phyloP scores from a whole-genome alignment of 2,113 vertebrate species.

The Campylomormyrus tamandua region DNA sequence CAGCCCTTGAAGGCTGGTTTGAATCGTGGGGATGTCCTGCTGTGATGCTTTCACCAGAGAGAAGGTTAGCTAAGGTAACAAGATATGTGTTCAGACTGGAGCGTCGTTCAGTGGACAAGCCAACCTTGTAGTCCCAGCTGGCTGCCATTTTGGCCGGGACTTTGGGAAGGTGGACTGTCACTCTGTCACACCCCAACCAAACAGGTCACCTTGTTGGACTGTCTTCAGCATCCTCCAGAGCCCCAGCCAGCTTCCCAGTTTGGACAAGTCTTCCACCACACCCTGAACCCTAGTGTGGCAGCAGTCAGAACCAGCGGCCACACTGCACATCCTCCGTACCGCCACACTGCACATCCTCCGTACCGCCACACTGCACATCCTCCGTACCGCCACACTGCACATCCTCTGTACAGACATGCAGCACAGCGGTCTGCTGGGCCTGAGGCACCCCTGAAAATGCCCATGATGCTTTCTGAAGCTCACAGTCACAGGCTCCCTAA shows the following conservation, averaged over 20 bases:
- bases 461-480: not conserved
- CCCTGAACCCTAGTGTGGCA: not conserved
- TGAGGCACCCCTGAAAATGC: not conserved
- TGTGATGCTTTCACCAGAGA: not conserved
- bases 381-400: too few relatives aligned
- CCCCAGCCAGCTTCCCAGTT: not conserved
- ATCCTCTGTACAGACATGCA: too few relatives aligned
- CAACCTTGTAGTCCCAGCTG: not conserved
- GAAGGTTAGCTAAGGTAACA: not conserved
- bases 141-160: not conserved
- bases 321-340: too few relatives aligned
- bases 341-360: not conserved
- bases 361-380: too few relatives aligned
- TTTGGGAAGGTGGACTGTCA: not conserved
- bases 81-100: not conserved
- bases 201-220: not conserved
- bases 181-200: not conserved
- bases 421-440: not conserved
- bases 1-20: not conserved
- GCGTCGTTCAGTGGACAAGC: not conserved
- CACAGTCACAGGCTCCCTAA: not conserved
- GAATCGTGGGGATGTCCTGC: not conserved
- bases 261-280: not conserved
- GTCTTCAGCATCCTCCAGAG: not conserved
- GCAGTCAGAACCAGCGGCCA: not conserved